Conservation (phyloP, 2,888 invertebrate genomes). For the Diaperis boleti region DNA sequence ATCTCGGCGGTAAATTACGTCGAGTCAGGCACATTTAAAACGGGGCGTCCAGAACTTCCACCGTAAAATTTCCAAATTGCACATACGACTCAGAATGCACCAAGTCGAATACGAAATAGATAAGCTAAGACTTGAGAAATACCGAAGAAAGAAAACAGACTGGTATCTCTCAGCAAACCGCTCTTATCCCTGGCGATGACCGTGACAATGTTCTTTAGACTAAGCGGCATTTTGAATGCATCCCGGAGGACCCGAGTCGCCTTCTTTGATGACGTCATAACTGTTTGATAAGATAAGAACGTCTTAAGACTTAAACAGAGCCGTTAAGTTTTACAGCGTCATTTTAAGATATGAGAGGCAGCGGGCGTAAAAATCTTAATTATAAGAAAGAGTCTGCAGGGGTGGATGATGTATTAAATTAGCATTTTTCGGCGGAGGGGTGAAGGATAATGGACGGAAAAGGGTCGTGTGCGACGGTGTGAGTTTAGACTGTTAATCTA, state of each 20-base stretch:
- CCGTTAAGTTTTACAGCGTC: slow-evolving; percentile 64
- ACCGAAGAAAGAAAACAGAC: no score
- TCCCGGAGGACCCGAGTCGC: slow-evolving; percentile 55
- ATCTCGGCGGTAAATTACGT: background rate
- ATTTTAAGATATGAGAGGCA: slow-evolving; percentile 53
- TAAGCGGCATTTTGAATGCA: slow-evolving; percentile 14
- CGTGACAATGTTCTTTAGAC: background rate
- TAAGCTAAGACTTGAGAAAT: no score
- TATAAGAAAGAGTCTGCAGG: slow-evolving; percentile 3
- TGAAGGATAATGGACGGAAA: slow-evolving; percentile 23
- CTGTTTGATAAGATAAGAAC: slow-evolving; percentile 65
- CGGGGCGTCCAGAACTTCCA: background rate
- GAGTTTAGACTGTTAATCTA: no score
- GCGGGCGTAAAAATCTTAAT: slow-evolving; percentile 51
- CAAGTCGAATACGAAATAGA: no score
- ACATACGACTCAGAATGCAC: no score
- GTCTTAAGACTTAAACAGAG: slow-evolving; percentile 63
- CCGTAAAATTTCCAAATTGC: no score
- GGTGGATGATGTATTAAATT: slow-evolving; percentile 10
- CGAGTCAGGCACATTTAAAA: background rate
- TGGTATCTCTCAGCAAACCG: no score
- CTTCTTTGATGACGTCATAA: slow-evolving; percentile 65
- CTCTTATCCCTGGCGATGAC: no score
- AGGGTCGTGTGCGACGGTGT: slow-evolving; percentile 6
- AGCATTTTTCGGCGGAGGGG: slow-evolving; percentile 13